Evolutionary conservation across 2,113 vertebrate species (phyloP).

Genomic region (Lota lota): DNA sequence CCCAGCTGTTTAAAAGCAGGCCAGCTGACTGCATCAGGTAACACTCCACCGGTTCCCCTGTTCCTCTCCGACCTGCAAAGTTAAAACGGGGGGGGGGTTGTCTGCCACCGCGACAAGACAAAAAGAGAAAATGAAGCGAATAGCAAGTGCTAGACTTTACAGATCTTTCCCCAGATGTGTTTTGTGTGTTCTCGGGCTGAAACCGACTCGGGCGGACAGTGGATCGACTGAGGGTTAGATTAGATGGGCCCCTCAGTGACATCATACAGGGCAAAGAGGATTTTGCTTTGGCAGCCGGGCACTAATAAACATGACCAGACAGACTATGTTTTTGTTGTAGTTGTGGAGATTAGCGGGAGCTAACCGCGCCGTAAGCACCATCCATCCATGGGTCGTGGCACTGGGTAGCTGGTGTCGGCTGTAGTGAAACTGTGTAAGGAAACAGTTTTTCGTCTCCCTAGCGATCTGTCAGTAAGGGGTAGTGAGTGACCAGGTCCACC

Average conservation of each 20-base stretch:
- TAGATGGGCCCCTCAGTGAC: background rate
- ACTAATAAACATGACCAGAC: slow-evolving; percentile 13
- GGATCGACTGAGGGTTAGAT: slow-evolving; percentile 8
- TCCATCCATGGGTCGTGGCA: background rate
- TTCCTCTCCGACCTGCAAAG: slow-evolving; percentile 58
- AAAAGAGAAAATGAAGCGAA: no score
- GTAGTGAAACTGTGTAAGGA: background rate
- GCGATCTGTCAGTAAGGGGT: no score
- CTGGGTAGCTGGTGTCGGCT: slow-evolving; percentile 19
- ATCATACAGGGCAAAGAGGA: slow-evolving; percentile 18
- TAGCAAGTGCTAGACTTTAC: background rate
- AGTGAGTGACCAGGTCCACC: no score
- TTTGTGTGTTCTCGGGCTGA: background rate
- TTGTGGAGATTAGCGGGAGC: slow-evolving; percentile 22
- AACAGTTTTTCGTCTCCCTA: no score
- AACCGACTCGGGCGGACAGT: background rate
- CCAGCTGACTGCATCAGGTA: slow-evolving; percentile 45
- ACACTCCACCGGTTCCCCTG: slow-evolving; percentile 39
- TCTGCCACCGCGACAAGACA: no score
- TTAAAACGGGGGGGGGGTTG: slow-evolving; percentile 13
- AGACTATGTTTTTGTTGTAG: background rate
- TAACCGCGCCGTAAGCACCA: background rate
- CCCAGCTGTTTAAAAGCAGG: slow-evolving; percentile 65
- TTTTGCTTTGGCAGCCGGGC: slow-evolving; percentile 19
- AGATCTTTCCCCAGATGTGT: slow-evolving; percentile 18